Percentiles rank a stretch among this genome's conserved stretches.
These are phyloP conservation scores for Betta splendens DNA, from an alignment of 2,797 vertebrate species.

Conservation along the genomic window DNA sequence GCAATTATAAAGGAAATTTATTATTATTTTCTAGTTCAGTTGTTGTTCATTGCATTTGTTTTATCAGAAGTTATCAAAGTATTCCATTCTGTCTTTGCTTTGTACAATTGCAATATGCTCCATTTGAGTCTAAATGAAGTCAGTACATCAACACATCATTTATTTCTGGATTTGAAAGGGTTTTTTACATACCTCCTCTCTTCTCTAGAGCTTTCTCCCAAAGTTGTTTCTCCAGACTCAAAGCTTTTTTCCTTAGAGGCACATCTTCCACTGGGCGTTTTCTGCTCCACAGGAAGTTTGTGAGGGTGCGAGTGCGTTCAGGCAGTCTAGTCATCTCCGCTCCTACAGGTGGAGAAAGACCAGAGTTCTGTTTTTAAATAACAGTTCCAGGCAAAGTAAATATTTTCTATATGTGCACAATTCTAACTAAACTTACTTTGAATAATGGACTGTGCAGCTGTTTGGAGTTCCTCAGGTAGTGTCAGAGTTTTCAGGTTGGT, in stretches of 20 bases:
- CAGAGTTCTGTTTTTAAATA: not conserved
- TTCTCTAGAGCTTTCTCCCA: conserved; percentile 64
- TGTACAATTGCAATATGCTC: no score
- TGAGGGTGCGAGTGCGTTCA: conserved; percentile 69
- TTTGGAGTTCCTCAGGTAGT: conserved; percentile 78
- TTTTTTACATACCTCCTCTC: conserved; percentile 41
- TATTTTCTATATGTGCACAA: not conserved
- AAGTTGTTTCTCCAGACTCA: conserved; percentile 73
- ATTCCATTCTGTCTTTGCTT: no score
- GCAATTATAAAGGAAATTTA: conserved; percentile 25
- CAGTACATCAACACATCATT: no score
- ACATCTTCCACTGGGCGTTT: conserved; percentile 79
- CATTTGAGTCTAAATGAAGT: no score
- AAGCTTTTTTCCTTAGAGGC: conserved; percentile 77
- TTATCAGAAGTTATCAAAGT: no score
- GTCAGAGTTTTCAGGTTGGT: conserved; percentile 78
- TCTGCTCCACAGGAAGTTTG: conserved; percentile 88
- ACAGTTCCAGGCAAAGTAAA: not conserved
- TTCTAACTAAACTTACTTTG: conserved; percentile 68
- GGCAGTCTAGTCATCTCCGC: conserved; percentile 65
- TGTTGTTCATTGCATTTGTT: no score
- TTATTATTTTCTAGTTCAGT: no score
- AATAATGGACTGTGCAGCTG: conserved; percentile 76
- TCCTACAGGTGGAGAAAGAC: conserved; percentile 61
- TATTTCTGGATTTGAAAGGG: not conserved